Conservation (phyloP, 2,113 vertebrate genomes). For the Chinchilla lanigera region DNA sequence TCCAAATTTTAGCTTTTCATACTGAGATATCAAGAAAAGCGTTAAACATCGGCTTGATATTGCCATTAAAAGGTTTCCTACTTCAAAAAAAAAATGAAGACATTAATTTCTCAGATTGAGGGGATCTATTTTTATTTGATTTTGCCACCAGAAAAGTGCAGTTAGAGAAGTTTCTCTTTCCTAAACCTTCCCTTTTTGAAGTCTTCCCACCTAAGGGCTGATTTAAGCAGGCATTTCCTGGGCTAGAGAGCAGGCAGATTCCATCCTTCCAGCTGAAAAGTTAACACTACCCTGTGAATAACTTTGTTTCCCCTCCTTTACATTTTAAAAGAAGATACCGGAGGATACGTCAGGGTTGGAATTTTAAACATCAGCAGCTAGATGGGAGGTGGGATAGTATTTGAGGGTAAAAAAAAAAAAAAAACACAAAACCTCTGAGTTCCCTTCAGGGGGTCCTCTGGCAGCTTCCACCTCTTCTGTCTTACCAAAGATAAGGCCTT, state of each 20-base stretch:
- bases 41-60: not conserved
- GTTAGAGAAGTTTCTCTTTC: not conserved
- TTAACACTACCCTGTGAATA: not conserved
- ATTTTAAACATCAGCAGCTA: not conserved
- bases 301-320: constrained; percentile 50
- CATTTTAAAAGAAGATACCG: constrained; percentile 20
- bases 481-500: not conserved
- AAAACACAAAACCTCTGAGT: rapidly evolving
- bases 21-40: not conserved
- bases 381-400: not conserved
- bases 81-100: not conserved
- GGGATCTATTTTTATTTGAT: not conserved
- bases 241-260: not conserved
- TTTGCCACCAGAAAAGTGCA: not conserved
- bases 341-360: not conserved
- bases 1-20: not conserved
- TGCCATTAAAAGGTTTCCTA: not conserved
- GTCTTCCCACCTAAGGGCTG: not conserved
- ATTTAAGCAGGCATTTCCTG: constrained; percentile 49
- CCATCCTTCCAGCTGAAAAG: not conserved
- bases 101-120: not conserved
- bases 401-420: not conserved
- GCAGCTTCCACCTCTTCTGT: not conserved
- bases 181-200: not conserved
- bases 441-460: not conserved